These are phyloP conservation scores for Glyptemys insculpta DNA, from an alignment of 2,797 vertebrate species.

Conservation along the genomic window DNA sequence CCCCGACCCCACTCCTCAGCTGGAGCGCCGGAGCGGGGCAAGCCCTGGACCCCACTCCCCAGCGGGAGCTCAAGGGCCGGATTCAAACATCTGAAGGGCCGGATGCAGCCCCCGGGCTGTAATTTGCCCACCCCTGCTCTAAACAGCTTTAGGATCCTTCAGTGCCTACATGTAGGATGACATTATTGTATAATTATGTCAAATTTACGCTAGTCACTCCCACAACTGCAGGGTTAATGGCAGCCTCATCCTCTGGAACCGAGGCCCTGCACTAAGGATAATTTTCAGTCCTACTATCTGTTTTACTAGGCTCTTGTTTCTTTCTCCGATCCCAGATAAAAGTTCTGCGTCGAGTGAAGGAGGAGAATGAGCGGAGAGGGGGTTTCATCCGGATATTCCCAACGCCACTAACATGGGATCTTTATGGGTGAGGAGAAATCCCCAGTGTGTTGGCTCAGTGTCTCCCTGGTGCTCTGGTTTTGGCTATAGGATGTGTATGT, in stretches of 20 bases:
- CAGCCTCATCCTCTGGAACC: not conserved
- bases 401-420: slow-evolving; percentile 92
- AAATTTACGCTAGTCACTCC: not conserved
- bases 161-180: not conserved
- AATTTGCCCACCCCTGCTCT: not conserved
- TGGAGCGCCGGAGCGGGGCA: too few relatives aligned
- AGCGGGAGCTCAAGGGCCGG: too few relatives aligned
- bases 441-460: not conserved
- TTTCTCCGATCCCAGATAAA: slow-evolving; percentile 84
- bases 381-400: slow-evolving; percentile 97
- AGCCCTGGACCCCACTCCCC: too few relatives aligned
- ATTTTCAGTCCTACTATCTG: not conserved
- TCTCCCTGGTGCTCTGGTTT: not conserved
- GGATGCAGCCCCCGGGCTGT: too few relatives aligned
- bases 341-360: slow-evolving; percentile 91
- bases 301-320: slow-evolving; percentile 2
- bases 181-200: not conserved
- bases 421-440: slow-evolving; percentile 88
- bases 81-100: too few relatives aligned
- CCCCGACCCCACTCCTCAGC: too few relatives aligned
- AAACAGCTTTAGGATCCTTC: not conserved
- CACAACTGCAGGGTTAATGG: not conserved
- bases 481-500: not conserved
- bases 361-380: slow-evolving; percentile 93
- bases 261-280: not conserved